A percentile compares a stretch with the other conserved stretches of the same genome.
Conservation (phyloP, 2,797 vertebrate genomes). For the Acanthopagrus latus region DNA sequence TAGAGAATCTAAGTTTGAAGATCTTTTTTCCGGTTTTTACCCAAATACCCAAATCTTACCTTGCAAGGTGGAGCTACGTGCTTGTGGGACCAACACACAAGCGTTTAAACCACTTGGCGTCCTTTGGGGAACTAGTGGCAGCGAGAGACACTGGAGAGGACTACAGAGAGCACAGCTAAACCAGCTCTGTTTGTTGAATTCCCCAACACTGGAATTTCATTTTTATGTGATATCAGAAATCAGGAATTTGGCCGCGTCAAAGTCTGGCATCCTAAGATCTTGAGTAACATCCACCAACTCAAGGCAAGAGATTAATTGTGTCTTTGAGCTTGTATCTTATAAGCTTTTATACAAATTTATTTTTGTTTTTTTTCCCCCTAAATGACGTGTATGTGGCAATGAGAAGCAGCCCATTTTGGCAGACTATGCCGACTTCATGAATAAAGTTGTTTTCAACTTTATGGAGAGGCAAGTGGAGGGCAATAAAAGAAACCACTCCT, state of each 20-base stretch:
- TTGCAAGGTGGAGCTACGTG: too few relatives aligned
- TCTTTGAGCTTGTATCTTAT: background rate
- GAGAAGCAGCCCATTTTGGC: background rate
- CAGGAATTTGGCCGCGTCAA: background rate
- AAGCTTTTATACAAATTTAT: background rate
- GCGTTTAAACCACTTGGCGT: too few relatives aligned
- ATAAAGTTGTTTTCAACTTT: constrained; percentile 41
- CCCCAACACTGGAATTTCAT: background rate
- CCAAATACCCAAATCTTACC: too few relatives aligned
- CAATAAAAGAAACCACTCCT: constrained; percentile 31
- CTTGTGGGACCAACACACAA: too few relatives aligned
- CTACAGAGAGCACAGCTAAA: background rate
- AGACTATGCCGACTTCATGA: constrained; percentile 12
- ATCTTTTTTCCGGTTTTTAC: background rate
- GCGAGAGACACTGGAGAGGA: too few relatives aligned
- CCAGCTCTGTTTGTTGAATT: background rate
- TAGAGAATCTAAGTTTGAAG: too few relatives aligned
- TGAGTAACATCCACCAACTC: background rate
- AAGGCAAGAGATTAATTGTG: background rate
- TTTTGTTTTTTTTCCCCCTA: background rate
- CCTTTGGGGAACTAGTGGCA: too few relatives aligned
- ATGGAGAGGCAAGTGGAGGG: background rate
- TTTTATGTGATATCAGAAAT: background rate
- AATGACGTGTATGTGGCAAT: background rate
- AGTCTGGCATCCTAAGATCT: background rate